A percentile compares a stretch with the other conserved stretches of the same genome.
Evolutionary conservation across 2,888 invertebrate species (phyloP).

Genomic region (Sesia apiformis): DNA sequence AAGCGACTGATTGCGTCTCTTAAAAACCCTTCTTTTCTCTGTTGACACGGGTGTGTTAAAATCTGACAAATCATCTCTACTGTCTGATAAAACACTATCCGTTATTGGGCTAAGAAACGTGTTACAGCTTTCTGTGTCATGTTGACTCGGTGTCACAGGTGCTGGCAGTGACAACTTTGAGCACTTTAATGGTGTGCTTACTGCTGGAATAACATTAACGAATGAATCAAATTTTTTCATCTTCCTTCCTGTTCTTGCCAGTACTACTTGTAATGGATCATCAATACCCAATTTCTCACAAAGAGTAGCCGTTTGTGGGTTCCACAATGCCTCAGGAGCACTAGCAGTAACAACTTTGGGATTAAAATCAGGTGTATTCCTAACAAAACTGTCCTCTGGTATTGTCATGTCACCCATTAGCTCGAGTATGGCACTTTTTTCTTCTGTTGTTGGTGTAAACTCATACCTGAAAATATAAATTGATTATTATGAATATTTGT

Average conservation of each 20-base stretch:
- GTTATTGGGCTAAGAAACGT: constrained; percentile 9
- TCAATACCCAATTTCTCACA: constrained; percentile 83
- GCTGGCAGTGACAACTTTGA: constrained; percentile 50
- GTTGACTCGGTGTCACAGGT: constrained; percentile 46
- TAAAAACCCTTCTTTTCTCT: constrained; percentile 47
- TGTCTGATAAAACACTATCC: constrained; percentile 25
- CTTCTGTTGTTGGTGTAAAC: constrained; percentile 83
- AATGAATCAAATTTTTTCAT: constrained; percentile 31
- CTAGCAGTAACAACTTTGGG: constrained; percentile 38
- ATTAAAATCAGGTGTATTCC: constrained; percentile 80
- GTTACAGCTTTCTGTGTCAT: constrained; percentile 7
- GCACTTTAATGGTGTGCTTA: constrained; percentile 36
- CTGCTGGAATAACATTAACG: constrained; percentile 7
- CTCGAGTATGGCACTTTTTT: constrained; percentile 77
- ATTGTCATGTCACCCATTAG: constrained; percentile 81
- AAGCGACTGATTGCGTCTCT: constrained; percentile 58
- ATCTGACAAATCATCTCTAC: constrained; percentile 21
- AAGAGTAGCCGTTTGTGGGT: constrained; percentile 80
- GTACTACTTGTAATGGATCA: constrained; percentile 83
- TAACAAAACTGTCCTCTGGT: constrained; percentile 82
- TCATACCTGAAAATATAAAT: constrained; percentile 71
- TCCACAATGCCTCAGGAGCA: constrained; percentile 72
- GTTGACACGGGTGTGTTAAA: constrained; percentile 37
- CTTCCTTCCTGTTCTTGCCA: constrained; percentile 63
- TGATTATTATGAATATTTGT: not conserved